Evolutionary conservation across 2,113 vertebrate genomes (phyloP), one percentile per base, ranked within the genome.

Genomic region (Microcebus lehilahytsara): DNA sequence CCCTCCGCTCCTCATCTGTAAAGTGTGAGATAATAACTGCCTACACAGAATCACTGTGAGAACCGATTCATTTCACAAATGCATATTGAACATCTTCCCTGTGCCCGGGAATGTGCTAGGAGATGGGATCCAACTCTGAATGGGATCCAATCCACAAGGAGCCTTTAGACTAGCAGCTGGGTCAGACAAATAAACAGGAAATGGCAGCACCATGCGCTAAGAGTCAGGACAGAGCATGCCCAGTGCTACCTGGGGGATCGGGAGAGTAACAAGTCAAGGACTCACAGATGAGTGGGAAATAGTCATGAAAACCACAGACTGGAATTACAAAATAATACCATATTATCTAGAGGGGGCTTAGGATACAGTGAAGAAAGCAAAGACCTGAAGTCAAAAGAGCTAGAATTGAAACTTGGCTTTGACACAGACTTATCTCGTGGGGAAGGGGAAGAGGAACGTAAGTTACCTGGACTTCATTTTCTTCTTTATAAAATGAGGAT

Each of bases 401-500:
- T 86, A 30, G 78, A 64, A 30, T 14, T 83, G 40, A 88, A 75
- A 91, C 49, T 77, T 83, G 69, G 20, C 80, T 89, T 49, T 64
- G 60, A 80, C 23, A 49, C 34, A 92, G 78, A 85, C 16, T 83
- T n/a, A n/a, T 56, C n/a, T 69, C n/a, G 2, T 27, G 56, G 56
- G 32, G 1, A 34, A 40, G 56, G 40, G 10, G 67, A 10, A 83
- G 56, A 93, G 40, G 56, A 69, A 92, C 34, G 62, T 46, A 89
- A 87, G 92, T 64, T 78, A 83, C n/a, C 66, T 94, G 30, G 67
- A 42, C 53, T 22, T 96, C 51, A 75, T 81, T 96, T 93, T 85
- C 86, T 62, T 92, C 46, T 67, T 80, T 96, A 84, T 79, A 89
- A 96, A 95, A 92, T 79, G 51, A 62, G 71, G 66, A 42, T 93